Base-by-base conservation (phyloP, 2,888 invertebrate species). In the Cataglyphis altisquamis region DNA sequence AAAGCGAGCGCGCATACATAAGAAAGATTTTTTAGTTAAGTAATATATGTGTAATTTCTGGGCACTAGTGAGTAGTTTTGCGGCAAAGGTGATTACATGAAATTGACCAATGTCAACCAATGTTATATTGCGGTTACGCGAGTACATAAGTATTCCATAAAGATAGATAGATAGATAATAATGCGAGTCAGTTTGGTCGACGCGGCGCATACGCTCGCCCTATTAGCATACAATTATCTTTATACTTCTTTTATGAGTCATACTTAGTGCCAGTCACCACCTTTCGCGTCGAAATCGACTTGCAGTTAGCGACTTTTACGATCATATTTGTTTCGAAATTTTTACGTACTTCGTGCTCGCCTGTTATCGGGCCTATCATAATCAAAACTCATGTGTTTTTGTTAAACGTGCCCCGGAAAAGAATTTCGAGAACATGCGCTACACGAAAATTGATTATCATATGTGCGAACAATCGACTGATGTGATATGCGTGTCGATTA, bases 161-260 rank as follows among this genome's bases (percentile, higher is more conserved):
- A 74, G 82, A 84, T 87, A 86, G 80, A 81, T 87, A 86, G 80
- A 81, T 86, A 81, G 80, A 85, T 87, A 83, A 89, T 88, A 88
- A 85, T 85, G 74, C 85, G 87, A 88, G 84, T 86, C 66, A 77
- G 89, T 86, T 88, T 72, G 87, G 85, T 85, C 90, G 91, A 90
- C 89, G 89, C 84, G 84, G 88, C 84, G 92, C 93, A 92, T 92
- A 92, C 89, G 90, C 88, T 87, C 73, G 55, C 83, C 87, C 90
- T 91, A 93, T 93, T 93, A 93, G 92, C 93, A 93, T 93, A 92
- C 91, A 93, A 93, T 93, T 93, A 93, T 91, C 91, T 90, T 92
- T 92, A 92, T 89, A 90, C 90, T 89, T 91, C 91, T 92, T 91
- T 92, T 92, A 91, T 90, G 92, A 92, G 92, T 93, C 91, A 92